These are phyloP conservation scores for Melanotaenia duboulayi DNA, from an alignment of 2,113 vertebrate genomes.

Conservation along the genomic window DNA sequence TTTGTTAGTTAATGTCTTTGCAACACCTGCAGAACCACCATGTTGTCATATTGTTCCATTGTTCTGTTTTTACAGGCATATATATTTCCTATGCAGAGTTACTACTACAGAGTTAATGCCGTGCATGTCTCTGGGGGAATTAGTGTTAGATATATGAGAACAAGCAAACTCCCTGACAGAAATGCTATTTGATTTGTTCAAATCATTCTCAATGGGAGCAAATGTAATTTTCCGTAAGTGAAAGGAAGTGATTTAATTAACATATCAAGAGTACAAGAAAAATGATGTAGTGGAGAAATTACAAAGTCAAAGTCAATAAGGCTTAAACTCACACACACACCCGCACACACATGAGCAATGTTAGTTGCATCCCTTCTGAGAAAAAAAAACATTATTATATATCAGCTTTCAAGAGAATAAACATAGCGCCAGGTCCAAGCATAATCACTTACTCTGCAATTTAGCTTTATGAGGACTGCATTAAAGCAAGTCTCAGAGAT, in stretches of 20 bases:
- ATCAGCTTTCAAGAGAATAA: not conserved
- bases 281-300: not conserved
- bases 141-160: constrained; percentile 38
- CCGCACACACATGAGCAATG: not conserved
- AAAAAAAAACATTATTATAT: not conserved
- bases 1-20: too few species aligned
- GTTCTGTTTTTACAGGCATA: too few species aligned
- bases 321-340: too few species aligned
- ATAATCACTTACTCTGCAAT: not conserved
- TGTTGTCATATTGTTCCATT: too few species aligned
- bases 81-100: too few species aligned
- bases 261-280: not conserved
- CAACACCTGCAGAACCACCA: too few species aligned
- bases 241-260: constrained; percentile 2
- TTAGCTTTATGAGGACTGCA: not conserved
- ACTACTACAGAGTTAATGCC: not conserved
- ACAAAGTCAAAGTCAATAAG: too few species aligned
- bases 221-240: constrained; percentile 36
- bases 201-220: constrained; percentile 16
- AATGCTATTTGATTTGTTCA: constrained; percentile 47
- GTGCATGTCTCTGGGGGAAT: constrained; percentile 9
- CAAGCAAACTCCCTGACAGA: constrained; percentile 27
- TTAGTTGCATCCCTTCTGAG: not conserved
- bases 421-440: not conserved
- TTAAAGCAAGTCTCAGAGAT: not conserved